phyloP scores from a whole-genome alignment of 2,797 vertebrate species.

The Poecile montanus region DNA sequence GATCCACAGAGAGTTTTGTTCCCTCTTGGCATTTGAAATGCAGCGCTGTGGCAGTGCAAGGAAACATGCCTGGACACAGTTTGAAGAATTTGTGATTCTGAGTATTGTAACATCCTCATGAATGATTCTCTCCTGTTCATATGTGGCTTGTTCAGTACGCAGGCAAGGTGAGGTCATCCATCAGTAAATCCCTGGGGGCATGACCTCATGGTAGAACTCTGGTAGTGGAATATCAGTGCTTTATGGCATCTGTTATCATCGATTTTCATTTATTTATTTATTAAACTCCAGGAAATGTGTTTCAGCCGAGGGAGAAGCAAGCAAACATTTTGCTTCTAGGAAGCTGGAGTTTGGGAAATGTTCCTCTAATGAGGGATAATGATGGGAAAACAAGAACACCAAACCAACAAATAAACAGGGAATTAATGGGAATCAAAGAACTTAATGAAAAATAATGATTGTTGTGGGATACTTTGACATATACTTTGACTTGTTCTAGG shows the following conservation, averaged over 20 bases:
- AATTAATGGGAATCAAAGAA: not conserved
- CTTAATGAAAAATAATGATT: not conserved
- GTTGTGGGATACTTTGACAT: not conserved
- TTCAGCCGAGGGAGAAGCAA: not conserved
- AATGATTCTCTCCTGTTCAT: not conserved
- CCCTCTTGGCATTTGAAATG: conserved; percentile 28
- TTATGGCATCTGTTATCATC: not conserved
- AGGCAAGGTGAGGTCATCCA: not conserved
- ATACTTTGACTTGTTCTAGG: not conserved
- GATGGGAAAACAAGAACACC: not conserved
- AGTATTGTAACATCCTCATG: not conserved
- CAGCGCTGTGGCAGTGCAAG: not conserved
- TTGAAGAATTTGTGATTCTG: conserved; percentile 3
- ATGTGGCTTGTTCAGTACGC: not conserved
- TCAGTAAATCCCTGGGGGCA: not conserved
- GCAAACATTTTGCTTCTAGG: not conserved
- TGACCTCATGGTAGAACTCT: not conserved
- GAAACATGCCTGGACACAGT: not conserved
- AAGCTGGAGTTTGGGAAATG: not conserved
- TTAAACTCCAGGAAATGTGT: not conserved
- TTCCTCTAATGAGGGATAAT: not conserved
- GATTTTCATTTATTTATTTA: not conserved
- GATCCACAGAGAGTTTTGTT: conserved; percentile 20
- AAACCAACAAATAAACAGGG: not conserved
- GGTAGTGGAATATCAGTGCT: not conserved